phyloP scores from a whole-genome alignment of 2,888 invertebrate genomes.

The Cylloceria caligata region DNA sequence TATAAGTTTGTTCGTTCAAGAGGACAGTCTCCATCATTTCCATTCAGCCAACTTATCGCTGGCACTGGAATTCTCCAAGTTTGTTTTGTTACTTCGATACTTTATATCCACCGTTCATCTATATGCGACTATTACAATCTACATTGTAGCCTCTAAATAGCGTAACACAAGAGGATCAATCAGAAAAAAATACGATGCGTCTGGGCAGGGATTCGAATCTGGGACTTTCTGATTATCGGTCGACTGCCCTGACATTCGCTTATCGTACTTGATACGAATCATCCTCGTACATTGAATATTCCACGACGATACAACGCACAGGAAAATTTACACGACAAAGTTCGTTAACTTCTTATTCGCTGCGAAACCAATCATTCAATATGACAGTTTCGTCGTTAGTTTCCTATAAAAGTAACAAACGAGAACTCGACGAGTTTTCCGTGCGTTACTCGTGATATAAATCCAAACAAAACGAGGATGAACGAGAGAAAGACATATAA shows the following conservation, averaged over 20 bases:
- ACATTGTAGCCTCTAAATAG: too few species aligned
- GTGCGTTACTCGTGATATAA: neutral
- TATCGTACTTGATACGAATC: too few species aligned
- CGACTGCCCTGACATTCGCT: too few species aligned
- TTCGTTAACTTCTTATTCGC: neutral
- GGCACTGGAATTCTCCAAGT: conserved; percentile 3
- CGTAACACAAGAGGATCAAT: too few species aligned
- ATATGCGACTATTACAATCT: neutral
- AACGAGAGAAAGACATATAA: neutral
- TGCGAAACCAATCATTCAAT: neutral
- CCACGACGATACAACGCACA: too few species aligned
- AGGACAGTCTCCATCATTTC: conserved; percentile 9
- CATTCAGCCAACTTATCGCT: neutral
- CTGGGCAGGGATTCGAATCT: too few species aligned
- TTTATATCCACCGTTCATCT: too few species aligned
- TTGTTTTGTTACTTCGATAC: neutral
- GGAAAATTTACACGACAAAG: too few species aligned
- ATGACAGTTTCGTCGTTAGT: neutral
- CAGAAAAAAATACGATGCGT: too few species aligned
- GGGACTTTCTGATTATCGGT: too few species aligned
- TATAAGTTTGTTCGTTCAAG: neutral
- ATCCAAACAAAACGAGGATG: conserved; percentile 1
- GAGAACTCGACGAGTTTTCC: neutral
- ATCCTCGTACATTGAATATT: too few species aligned
- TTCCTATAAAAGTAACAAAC: conserved; percentile 5